Evolutionary conservation across 2,797 vertebrate species (phyloP).

Genomic region (Corythornis leucogaster): DNA sequence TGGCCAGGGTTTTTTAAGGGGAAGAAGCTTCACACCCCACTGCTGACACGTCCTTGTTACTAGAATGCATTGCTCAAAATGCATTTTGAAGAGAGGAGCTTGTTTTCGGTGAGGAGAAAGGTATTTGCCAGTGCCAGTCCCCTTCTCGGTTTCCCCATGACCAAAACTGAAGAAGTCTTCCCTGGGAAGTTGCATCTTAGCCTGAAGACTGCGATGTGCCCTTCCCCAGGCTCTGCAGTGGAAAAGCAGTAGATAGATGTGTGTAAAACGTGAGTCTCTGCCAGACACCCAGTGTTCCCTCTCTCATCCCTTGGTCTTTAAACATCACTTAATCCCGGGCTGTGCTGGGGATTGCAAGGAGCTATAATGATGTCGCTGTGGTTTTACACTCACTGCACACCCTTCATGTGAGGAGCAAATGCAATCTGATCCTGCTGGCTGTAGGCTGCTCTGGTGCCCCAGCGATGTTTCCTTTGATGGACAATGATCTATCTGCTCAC

Average conservation of each 20-base stretch:
- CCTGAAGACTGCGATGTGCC: fast-evolving
- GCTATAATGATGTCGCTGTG: fast-evolving
- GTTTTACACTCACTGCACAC: fast-evolving
- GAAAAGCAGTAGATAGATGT: not conserved
- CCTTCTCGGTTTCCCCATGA: fast-evolving
- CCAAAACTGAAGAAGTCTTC: not conserved
- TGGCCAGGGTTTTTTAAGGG: not conserved
- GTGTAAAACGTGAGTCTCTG: fast-evolving
- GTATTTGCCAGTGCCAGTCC: fast-evolving
- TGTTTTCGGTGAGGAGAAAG: not conserved
- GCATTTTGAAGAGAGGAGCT: not conserved
- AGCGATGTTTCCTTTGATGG: not conserved
- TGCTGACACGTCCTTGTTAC: fast-evolving
- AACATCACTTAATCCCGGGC: fast-evolving
- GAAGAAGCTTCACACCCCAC: fast-evolving
- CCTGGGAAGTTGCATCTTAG: not conserved
- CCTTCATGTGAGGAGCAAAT: not conserved
- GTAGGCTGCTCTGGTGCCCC: not conserved
- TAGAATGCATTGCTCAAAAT: fast-evolving
- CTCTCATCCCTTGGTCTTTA: not conserved
- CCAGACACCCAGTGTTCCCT: not conserved
- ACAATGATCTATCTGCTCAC: not conserved
- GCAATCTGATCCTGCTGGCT: not conserved
- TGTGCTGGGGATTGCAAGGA: fast-evolving
- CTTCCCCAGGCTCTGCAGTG: fast-evolving